Conservation (phyloP, 30 jellyfish, hydroid and myxozoan genomes). For the Phacellophora camtschatica region DNA sequence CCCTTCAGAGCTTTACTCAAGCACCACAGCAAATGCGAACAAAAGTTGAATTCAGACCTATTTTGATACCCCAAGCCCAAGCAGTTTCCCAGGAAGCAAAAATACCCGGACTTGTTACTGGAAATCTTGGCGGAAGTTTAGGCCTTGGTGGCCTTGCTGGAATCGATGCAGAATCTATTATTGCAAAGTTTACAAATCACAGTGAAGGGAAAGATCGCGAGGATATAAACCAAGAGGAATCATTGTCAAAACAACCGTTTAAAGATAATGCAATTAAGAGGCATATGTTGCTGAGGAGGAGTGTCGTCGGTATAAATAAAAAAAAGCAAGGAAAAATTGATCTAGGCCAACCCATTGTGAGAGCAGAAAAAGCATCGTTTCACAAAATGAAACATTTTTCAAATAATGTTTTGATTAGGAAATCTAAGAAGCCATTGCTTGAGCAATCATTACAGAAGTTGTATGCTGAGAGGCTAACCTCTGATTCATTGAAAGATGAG, state of each 20-base stretch:
- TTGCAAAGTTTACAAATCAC: constrained; percentile 42
- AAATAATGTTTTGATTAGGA: neutral
- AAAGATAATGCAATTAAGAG: neutral
- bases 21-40: constrained; percentile 38
- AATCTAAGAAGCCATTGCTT: neutral
- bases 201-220: constrained; percentile 17
- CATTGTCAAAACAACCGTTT: neutral
- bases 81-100: neutral
- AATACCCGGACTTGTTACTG: constrained; percentile 42
- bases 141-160: constrained; percentile 87
- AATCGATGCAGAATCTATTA: constrained; percentile 72
- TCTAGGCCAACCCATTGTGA: neutral
- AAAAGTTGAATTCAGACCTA: constrained; percentile 35
- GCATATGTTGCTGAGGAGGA: neutral
- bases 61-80: constrained; percentile 51
- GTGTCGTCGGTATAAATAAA: neutral
- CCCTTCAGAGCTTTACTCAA: constrained; percentile 17
- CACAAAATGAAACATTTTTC: neutral
- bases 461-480: neutral
- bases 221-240: constrained; percentile 3
- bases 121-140: constrained; percentile 73
- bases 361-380: neutral
- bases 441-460: neutral
- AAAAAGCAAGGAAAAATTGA: neutral
- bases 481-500: neutral